These are phyloP conservation scores for Danio aesculapii DNA, from an alignment of 2,797 vertebrate species.

Conservation along the genomic window DNA sequence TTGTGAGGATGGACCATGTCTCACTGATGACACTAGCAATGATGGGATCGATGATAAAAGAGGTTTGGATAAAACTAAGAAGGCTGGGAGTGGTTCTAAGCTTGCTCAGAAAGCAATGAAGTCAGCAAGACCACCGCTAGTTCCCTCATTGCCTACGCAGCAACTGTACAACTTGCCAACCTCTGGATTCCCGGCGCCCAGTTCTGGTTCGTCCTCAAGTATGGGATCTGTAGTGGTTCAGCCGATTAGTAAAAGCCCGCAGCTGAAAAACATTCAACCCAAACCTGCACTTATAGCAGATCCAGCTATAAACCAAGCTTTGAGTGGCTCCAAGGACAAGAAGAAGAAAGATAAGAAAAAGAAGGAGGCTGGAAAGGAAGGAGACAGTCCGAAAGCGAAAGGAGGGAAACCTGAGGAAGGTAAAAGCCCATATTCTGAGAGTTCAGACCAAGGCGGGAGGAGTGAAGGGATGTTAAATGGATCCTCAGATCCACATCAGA, in stretches of 20 bases:
- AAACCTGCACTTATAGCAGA: constrained; percentile 88
- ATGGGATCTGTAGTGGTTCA: constrained; percentile 87
- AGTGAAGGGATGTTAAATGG: constrained; percentile 88
- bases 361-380: constrained; percentile 87
- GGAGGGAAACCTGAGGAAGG: constrained; percentile 85
- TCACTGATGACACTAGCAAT: constrained; percentile 93
- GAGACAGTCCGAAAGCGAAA: constrained; percentile 89
- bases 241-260: constrained; percentile 90
- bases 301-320: constrained; percentile 83
- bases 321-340: constrained; percentile 91
- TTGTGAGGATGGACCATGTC: constrained; percentile 92
- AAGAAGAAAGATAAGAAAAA: constrained; percentile 98
- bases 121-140: constrained; percentile 86
- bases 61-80: constrained; percentile 87
- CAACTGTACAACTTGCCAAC: constrained; percentile 89
- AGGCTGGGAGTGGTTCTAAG: constrained; percentile 82
- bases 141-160: constrained; percentile 86
- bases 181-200: constrained; percentile 86
- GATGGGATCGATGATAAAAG: constrained; percentile 96
- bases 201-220: constrained; percentile 84
- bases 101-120: constrained; percentile 92
- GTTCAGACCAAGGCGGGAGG: constrained; percentile 79
- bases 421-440: constrained; percentile 90
- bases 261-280: constrained; percentile 90
- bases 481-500: constrained; percentile 93